Evolutionary conservation across 2,797 vertebrate genomes (phyloP), one percentile per base, ranked within the genome.

Genomic region (Premnoplex brunnescens): DNA sequence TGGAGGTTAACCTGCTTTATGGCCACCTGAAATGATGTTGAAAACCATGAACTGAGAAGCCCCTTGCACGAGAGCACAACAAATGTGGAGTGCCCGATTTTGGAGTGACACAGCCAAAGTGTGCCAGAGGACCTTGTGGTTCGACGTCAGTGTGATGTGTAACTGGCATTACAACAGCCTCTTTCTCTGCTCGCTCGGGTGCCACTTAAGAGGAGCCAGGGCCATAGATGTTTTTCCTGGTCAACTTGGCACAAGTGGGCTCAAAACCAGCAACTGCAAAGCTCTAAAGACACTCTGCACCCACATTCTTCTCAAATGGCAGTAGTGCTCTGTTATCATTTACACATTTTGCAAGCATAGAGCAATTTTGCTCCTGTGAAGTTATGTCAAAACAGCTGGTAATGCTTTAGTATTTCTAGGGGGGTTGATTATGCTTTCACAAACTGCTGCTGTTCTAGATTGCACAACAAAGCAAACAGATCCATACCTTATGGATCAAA

Each of bases 1-100:
- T 99, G 99, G 75, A 99, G 98, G 97, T 99, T 99, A 99, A 99
- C 99, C 98, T 99, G 98, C 94, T 99, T 99, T 97, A 99, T 99
- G 90, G 99, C 99, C 97, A 99, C 99, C 99, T 99, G 97, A 96
- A 96, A 89, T 23, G 58, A 95, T 48, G 92, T 59, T 8, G 48
- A 55, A 60, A 84, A 68, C 76, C 59, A 91, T 12, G n/a, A 69
- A 28, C 14, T 6, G 32, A 79, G 46, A 2, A 67, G 41, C 58
- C 63, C 60, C 11, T 63, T 60, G 66, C 20, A 83, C 2, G 1
- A 43, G 36, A 74, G 48, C 44, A 43, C 24, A 68, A 71, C 12
- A 64, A 84, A 81, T 15, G 16, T 2, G n/a, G 59, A 46, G 59
- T 4, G n/a, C 81, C 46, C 17, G 44, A 46, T 36, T 44, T 56